These are phyloP conservation scores for Junonia oenone DNA, from an alignment of 2,888 invertebrate species.

Conservation along the genomic window DNA sequence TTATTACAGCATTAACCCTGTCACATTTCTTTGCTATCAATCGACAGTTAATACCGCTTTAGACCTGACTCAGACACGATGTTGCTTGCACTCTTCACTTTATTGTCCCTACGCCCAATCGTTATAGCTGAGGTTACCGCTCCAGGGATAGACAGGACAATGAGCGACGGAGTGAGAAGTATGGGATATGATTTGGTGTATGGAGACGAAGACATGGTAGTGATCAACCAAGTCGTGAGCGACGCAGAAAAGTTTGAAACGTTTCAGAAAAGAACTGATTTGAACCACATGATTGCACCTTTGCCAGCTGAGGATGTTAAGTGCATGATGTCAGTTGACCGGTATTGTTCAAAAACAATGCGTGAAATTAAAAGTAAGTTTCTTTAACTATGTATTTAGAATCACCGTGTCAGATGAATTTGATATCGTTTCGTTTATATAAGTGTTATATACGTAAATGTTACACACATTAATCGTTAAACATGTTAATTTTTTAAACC, in stretches of 20 bases:
- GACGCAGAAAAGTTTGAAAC: slow-evolving; percentile 45
- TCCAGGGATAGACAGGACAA: slow-evolving; percentile 43
- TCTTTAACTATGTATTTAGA: not conserved
- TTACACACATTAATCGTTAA: no score
- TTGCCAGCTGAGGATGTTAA: slow-evolving; percentile 59
- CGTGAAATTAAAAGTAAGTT: slow-evolving; percentile 59
- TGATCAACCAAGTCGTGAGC: slow-evolving; percentile 53
- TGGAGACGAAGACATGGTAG: slow-evolving; percentile 54
- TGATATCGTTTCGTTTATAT: no score
- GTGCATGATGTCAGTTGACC: slow-evolving; percentile 66
- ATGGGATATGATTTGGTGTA: slow-evolving; percentile 51
- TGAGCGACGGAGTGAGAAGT: slow-evolving; percentile 50
- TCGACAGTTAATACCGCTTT: slow-evolving; percentile 14
- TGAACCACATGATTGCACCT: slow-evolving; percentile 46
- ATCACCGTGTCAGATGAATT: no score
- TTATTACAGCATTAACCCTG: slow-evolving; percentile 45
- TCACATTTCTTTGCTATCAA: slow-evolving; percentile 29
- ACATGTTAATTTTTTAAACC: no score
- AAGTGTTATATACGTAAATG: no score
- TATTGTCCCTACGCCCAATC: slow-evolving; percentile 6
- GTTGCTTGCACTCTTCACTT: slow-evolving; percentile 34
- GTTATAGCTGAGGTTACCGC: slow-evolving; percentile 37
- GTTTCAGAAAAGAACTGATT: slow-evolving; percentile 40
- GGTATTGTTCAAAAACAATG: slow-evolving; percentile 61
- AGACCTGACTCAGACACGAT: slow-evolving; percentile 33